Evolutionary conservation across 64 coral and sea anemone species (phyloP), one percentile per base, ranked within the genome.

Genomic region (Stichodactyla mertensii): DNA sequence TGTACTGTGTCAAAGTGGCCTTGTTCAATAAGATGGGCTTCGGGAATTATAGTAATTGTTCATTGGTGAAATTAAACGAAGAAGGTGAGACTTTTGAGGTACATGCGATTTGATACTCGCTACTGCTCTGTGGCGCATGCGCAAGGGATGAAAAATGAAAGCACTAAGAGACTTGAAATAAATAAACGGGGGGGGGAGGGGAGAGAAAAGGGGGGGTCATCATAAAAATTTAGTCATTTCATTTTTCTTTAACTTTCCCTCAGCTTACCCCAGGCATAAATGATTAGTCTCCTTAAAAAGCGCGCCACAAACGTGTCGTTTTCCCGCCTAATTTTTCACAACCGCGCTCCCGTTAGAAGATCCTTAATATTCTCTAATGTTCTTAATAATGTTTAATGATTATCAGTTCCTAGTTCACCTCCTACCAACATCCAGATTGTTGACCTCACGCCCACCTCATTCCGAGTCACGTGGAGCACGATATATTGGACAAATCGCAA

Each of bases 1-100:
- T 80, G 16, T 80, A 23, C 16, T 91, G 90, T 53, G 24, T 91
- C 27, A 59, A 70, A 26, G 80, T 91, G 16, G 77, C 84, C 57
- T 85, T 52, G 7, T 19, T 91, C 13, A 91, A 55, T 0, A 87
- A 22, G 55, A 24, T 20, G 4, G 90, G 90, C 5, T 6, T 20
- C 61, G 90, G 90, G 56, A 55, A 69, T 10, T 16, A 36, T 18
- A 87, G 77, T 52, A 61, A 88, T 9, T 88, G 87, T 82, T 57
- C 74, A 56, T 4, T 80, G 12, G 55, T 88, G 24, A 54, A 52
- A n/a, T 55, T 55, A 7, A 62, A 88, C 9, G 71, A 88, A 74
- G 86, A 57, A 16, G 53, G 86, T 88, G 51, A 78, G 55, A 8
- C 6, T 74, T 71, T 31, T 31, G 36, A 45, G 36, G 36, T 45